These are phyloP conservation scores for Psittacula derbiana DNA, from an alignment of 2,797 vertebrate genomes.

Conservation along the genomic window DNA sequence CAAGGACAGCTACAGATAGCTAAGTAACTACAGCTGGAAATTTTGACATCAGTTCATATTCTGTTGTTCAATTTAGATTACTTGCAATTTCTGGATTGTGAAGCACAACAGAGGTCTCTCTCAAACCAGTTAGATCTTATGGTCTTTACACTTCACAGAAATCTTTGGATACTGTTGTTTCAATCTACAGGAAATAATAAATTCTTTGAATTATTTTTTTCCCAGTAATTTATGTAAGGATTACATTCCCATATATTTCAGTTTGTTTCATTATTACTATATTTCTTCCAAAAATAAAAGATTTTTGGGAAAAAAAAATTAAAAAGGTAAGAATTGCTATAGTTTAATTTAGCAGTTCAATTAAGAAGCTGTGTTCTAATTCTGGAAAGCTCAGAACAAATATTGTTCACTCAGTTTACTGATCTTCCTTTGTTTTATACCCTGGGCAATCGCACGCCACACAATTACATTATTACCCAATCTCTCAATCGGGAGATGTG, in stretches of 20 bases:
- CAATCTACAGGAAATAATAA: not conserved
- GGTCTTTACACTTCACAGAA: not conserved
- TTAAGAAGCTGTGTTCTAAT: not conserved
- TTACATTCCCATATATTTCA: not conserved
- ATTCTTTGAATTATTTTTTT: not conserved
- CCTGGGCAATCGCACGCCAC: not conserved
- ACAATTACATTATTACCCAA: not conserved
- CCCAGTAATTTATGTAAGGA: not conserved
- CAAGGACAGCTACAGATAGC: not conserved
- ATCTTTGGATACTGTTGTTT: not conserved
- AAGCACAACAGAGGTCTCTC: not conserved
- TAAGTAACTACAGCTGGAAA: no score
- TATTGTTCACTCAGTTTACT: not conserved
- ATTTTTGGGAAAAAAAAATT: accelerated
- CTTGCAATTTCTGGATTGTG: not conserved
- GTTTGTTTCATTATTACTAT: not conserved
- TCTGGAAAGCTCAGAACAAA: not conserved
- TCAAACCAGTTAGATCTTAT: not conserved
- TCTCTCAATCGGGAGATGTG: not conserved
- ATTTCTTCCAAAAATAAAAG: not conserved
- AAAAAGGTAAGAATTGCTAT: not conserved
- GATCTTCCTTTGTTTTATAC: not conserved
- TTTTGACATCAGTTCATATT: not conserved
- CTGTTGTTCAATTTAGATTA: not conserved
- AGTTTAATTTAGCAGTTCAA: not conserved